These are phyloP conservation scores for Hippoglossus hippoglossus DNA, from an alignment of 2,797 vertebrate genomes.

Conservation along the genomic window DNA sequence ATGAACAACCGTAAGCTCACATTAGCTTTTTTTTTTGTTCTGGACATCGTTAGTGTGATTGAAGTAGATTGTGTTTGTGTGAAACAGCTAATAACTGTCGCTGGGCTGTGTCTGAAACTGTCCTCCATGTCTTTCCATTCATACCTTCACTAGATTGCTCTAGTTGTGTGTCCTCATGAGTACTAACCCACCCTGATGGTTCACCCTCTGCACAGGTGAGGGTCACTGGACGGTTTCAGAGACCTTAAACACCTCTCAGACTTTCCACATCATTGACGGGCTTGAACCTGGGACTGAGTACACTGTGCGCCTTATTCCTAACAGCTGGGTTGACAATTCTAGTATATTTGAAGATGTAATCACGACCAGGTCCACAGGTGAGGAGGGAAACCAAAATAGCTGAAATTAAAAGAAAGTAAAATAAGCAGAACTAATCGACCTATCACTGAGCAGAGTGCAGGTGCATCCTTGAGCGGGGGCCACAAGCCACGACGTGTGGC, in stretches of 20 bases:
- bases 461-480: constrained; percentile 64
- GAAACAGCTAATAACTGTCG: too few species aligned
- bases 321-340: constrained; percentile 91
- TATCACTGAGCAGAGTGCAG: constrained; percentile 21
- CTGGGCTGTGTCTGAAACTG: neutral
- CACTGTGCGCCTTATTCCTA: constrained; percentile 90
- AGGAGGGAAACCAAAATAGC: constrained; percentile 66
- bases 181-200: constrained; percentile 46
- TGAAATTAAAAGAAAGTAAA: neutral
- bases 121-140: constrained; percentile 18
- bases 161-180: constrained; percentile 24
- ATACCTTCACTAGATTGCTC: constrained; percentile 5
- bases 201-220: constrained; percentile 84
- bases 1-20: constrained; percentile 78
- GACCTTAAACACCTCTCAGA: constrained; percentile 88
- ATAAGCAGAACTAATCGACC: constrained; percentile 34
- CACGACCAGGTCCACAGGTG: constrained; percentile 90
- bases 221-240: constrained; percentile 88
- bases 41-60: neutral
- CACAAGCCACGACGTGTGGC: constrained; percentile 44
- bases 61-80: too few species aligned
- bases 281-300: constrained; percentile 89
- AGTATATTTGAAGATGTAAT: constrained; percentile 95
- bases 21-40: constrained; percentile 17
- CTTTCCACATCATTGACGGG: constrained; percentile 88